phyloP scores from a whole-genome alignment of 2,888 invertebrate genomes.

The Drosophila emarginata region DNA sequence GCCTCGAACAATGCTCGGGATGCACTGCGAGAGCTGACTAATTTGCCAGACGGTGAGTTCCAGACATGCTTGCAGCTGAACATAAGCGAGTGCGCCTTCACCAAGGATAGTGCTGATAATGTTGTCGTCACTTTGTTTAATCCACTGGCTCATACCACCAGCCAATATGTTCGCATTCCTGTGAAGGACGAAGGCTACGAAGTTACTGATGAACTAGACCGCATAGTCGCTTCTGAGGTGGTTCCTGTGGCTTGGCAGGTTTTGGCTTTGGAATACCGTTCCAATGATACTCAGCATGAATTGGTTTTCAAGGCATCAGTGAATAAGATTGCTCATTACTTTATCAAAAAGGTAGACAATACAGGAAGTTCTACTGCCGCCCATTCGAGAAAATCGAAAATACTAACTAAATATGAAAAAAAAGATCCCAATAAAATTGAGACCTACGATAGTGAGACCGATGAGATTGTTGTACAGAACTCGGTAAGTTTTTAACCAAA shows the following conservation, averaged over 20 bases:
- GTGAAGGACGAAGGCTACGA: constrained; percentile 84
- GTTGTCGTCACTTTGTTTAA: constrained; percentile 90
- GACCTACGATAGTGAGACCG: constrained; percentile 13
- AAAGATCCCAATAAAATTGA: constrained; percentile 31
- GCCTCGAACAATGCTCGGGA: constrained; percentile 81
- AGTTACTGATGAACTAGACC: constrained; percentile 85
- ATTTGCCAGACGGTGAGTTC: constrained; percentile 75
- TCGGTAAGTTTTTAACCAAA: constrained; percentile 56
- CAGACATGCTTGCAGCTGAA: constrained; percentile 67
- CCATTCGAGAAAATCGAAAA: constrained; percentile 28
- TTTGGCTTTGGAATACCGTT: constrained; percentile 80
- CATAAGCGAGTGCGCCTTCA: constrained; percentile 86
- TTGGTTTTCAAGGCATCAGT: constrained; percentile 86
- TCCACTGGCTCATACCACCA: constrained; percentile 87
- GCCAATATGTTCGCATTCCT: constrained; percentile 86
- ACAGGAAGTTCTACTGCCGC: background rate
- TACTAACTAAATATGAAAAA: background rate
- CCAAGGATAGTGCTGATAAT: constrained; percentile 83
- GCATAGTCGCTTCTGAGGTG: constrained; percentile 85
- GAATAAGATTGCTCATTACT: constrained; percentile 85
- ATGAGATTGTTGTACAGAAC: constrained; percentile 64
- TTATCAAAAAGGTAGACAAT: constrained; percentile 40
- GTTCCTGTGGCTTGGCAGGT: constrained; percentile 86
- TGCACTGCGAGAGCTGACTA: constrained; percentile 66
- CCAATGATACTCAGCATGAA: constrained; percentile 86